Evolutionary conservation across 1,140 invertebrate genomes (phyloP), one percentile per base, ranked within the genome.

Genomic region (Papilio aristodemus): DNA sequence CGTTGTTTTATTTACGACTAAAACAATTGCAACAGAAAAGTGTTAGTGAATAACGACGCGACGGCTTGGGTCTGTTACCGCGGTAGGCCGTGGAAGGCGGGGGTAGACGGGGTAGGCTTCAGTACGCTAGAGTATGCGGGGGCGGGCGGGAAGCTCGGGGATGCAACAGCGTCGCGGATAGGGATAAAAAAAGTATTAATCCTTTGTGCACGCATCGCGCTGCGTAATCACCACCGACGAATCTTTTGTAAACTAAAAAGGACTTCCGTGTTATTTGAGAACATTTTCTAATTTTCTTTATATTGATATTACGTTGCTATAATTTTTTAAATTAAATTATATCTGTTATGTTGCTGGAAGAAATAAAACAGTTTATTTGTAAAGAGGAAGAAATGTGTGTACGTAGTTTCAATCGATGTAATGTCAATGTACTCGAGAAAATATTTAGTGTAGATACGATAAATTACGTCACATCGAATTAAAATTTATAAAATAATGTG

Each of bases 131-230:
- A n/a, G n/a, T n/a, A n/a, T n/a, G n/a, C n/a, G n/a, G n/a, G n/a
- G n/a, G n/a, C n/a, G n/a, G n/a, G n/a, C n/a, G n/a, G n/a, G n/a
- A n/a, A n/a, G n/a, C n/a, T 14, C 27, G 58, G n/a, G 22, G 7
- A 9, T 32, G 11, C n/a, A n/a, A n/a, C n/a, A n/a, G n/a, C n/a
- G n/a, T n/a, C n/a, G n/a, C n/a, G n/a, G n/a, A n/a, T n/a, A n/a
- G n/a, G n/a, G n/a, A n/a, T n/a, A n/a, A n/a, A n/a, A n/a, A 60
- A 60, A 59, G 25, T 59, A 59, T 32, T 36, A 59, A 59, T 3
- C 25, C 57, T 59, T 59, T 59, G 58, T 60, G 36, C n/a, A 60
- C 9, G 32, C 17, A 60, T 6, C 27, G 58, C 14, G 27, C 58
- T 14, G 36, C 36, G 58, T 38, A 38, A 60, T 60, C 14, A 60